Conservation (phyloP, 2,888 invertebrate genomes). For the Sceliomorpha sp. region DNA sequence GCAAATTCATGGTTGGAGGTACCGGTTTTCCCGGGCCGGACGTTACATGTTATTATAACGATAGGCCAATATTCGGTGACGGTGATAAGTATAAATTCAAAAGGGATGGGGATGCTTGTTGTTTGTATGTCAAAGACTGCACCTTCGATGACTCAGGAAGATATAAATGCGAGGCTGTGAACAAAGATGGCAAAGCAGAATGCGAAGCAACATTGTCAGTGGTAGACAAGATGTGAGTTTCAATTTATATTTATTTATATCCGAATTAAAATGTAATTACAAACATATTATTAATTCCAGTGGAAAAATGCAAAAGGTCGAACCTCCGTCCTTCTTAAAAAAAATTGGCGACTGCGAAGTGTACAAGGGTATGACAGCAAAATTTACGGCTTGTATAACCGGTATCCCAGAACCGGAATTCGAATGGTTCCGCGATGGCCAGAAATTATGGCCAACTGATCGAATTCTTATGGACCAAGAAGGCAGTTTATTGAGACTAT, state of each 20-base stretch:
- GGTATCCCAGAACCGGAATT: slow-evolving; percentile 94
- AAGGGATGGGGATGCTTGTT: slow-evolving; percentile 90
- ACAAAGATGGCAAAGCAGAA: slow-evolving; percentile 89
- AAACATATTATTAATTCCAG: too few species aligned
- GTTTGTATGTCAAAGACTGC: slow-evolving; percentile 88
- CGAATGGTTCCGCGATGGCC: slow-evolving; percentile 91
- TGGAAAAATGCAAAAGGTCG: slow-evolving; percentile 87
- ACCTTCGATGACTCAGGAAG: slow-evolving; percentile 85
- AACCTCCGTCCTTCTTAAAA: slow-evolving; percentile 93
- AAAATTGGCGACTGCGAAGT: slow-evolving; percentile 93
- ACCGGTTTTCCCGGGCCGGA: slow-evolving; percentile 91
- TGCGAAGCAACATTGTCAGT: slow-evolving; percentile 89
- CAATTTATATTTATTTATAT: slow-evolving; percentile 11
- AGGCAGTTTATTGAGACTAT: slow-evolving; percentile 89
- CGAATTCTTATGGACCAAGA: slow-evolving; percentile 92
- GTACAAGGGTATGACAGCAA: slow-evolving; percentile 92
- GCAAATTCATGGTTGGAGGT: slow-evolving; percentile 91
- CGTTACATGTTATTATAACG: slow-evolving; percentile 93
- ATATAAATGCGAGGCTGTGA: slow-evolving; percentile 89
- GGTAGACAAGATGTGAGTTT: slow-evolving; percentile 90
- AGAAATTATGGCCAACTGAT: slow-evolving; percentile 89
- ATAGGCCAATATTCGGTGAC: slow-evolving; percentile 84
- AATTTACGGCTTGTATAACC: slow-evolving; percentile 95
- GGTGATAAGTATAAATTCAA: slow-evolving; percentile 88
- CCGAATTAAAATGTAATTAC: too few species aligned